phyloP scores from a whole-genome alignment of 2,797 vertebrate species.

The Streptopelia turtur region DNA sequence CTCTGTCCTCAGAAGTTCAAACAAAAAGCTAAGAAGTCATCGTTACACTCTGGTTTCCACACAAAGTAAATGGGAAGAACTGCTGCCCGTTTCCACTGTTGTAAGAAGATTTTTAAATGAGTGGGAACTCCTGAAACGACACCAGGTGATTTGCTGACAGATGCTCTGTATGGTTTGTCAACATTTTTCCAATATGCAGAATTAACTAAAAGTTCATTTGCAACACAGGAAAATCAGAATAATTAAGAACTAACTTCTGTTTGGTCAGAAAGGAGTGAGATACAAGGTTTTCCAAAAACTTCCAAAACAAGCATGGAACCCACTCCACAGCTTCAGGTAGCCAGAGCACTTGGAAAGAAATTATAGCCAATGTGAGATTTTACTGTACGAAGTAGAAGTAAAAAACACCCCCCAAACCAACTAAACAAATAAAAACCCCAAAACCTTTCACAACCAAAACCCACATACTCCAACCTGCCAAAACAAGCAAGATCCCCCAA shows the following conservation, averaged over 20 bases:
- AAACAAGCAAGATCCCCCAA: neutral
- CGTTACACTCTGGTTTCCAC: neutral
- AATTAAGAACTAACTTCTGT: neutral
- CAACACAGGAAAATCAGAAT: neutral
- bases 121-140: neutral
- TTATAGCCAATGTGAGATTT: neutral
- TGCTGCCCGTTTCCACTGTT: neutral
- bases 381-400: neutral
- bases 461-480: neutral
- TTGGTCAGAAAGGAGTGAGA: neutral
- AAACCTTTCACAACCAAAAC: neutral
- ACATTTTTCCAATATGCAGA: neutral
- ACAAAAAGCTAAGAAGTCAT: neutral
- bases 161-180: neutral
- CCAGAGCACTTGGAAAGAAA: neutral
- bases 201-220: neutral
- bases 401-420: neutral
- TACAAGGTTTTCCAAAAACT: neutral
- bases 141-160: neutral
- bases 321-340: neutral
- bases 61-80: neutral
- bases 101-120: neutral
- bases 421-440: neutral
- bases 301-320: neutral
- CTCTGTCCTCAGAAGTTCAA: neutral